These are phyloP conservation scores for Campoletis raptor DNA, from an alignment of 2,888 invertebrate genomes.

Conservation along the genomic window DNA sequence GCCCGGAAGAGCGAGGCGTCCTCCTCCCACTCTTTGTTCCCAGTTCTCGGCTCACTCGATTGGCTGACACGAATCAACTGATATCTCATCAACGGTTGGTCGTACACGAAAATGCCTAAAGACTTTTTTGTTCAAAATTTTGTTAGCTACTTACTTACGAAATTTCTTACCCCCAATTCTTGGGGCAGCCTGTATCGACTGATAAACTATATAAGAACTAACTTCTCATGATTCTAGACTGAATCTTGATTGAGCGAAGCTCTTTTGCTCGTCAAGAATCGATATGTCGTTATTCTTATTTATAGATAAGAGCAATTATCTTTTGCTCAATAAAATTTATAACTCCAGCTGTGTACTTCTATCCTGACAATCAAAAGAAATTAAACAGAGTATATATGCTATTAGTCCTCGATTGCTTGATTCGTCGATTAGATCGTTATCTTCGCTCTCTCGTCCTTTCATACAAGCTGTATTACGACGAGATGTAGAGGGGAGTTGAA, in stretches of 20 bases:
- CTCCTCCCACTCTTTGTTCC: neutral
- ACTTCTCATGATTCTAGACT: neutral
- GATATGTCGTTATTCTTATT: slow-evolving; percentile 37
- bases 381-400: slow-evolving; percentile 32
- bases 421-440: slow-evolving; percentile 62
- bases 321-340: slow-evolving; percentile 44
- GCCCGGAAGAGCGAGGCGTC: neutral
- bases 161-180: neutral
- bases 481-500: slow-evolving; percentile 12
- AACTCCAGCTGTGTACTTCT: slow-evolving; percentile 40
- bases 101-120: neutral
- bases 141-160: neutral
- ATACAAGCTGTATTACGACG: neutral
- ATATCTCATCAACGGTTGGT: neutral
- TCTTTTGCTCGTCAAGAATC: slow-evolving; percentile 11
- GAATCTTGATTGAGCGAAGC: neutral
- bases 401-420: slow-evolving; percentile 50
- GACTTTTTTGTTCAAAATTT: neutral
- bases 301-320: slow-evolving; percentile 49
- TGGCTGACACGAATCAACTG: neutral
- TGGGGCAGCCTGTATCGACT: neutral
- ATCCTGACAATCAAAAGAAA: slow-evolving; percentile 29
- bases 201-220: neutral
- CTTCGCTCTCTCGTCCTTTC: slow-evolving; percentile 41
- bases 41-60: neutral